Conservation (phyloP, 2,888 invertebrate genomes). For the Panzeria rudis region DNA sequence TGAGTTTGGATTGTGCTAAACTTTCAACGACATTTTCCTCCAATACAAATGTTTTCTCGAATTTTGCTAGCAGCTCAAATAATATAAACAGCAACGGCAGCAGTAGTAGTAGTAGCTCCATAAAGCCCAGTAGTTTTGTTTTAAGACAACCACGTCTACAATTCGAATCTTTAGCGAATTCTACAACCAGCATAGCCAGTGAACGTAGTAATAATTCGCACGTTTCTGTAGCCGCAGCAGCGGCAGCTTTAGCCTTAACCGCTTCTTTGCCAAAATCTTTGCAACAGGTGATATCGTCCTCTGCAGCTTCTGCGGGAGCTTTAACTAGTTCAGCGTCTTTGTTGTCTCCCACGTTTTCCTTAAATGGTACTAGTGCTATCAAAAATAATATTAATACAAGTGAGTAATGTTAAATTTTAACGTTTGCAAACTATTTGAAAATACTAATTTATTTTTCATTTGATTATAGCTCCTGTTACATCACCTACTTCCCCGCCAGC, state of each 20-base stretch:
- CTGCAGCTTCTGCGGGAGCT: conserved; percentile 55
- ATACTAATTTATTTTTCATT: not conserved
- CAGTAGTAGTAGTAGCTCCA: conserved; percentile 25
- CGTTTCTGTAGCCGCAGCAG: conserved; percentile 61
- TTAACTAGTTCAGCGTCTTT: conserved; percentile 30
- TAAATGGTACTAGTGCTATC: conserved; percentile 57
- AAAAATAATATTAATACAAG: conserved; percentile 60
- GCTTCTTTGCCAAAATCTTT: conserved; percentile 69
- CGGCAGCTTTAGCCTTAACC: conserved; percentile 62
- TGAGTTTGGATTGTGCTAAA: conserved; percentile 39
- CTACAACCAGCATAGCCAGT: conserved; percentile 44
- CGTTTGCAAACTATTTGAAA: not conserved
- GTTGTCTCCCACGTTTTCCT: conserved; percentile 63
- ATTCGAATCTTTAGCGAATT: conserved; percentile 77
- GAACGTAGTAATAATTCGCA: conserved; percentile 51
- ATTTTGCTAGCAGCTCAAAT: conserved; percentile 47
- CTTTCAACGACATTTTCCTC: conserved; percentile 52
- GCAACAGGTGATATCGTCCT: conserved; percentile 69
- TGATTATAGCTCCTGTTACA: conserved; percentile 22
- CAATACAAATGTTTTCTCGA: conserved; percentile 63
- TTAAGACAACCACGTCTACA: conserved; percentile 81
- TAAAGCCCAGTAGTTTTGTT: conserved; percentile 78
- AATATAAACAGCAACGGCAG: not conserved
- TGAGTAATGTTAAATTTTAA: not conserved
- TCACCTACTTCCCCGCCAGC: conserved; percentile 38